Base-by-base conservation (phyloP, 2,888 invertebrate species). In the Aleiodes testaceus region DNA sequence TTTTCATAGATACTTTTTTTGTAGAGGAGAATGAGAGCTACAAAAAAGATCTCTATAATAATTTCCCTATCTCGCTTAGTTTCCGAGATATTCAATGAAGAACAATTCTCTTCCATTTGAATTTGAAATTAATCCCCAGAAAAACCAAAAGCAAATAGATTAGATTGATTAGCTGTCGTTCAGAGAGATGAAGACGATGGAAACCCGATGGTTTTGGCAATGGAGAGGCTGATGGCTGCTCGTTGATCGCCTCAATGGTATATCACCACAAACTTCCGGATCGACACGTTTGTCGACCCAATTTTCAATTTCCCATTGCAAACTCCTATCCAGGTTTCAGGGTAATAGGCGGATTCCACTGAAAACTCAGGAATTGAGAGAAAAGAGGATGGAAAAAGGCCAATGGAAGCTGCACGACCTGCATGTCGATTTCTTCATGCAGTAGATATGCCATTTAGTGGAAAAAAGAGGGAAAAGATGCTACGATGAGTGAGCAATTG, bases 251-350 rank as follows among this genome's bases (percentile, higher is more conserved):
- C 70, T 69, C 72, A 75, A 73, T 69, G 74, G 64, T 73, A 67
- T 66, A 75, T 75, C 72, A 75, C 73, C 72, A 50, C 64, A 11
- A 70, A 72, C 74, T 74, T 75, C 72, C 73, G 74, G 70, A 45
- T 61, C 71, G 71, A 73, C 75, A 75, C 73, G 73, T 75, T 75
- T 69, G 74, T 72, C 75, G 73, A 75, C 75, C 75, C 72, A 76
- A 77, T 77, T 77, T 73, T 69, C 75, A 72, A 77, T 75, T 75
- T 75, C 70, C 74, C 71, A 77, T 74, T 66, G 50, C 55, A 59
- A 69, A 36, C 50, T n/a, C n/a, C n/a, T n/a, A n/a, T n/a, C n/a
- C n/a, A n/a, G 16, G 26, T 52, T 52, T 63, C 61, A 14, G 36
- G 36, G 16, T 36, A 69, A 69, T 69, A 42, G 50, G 36, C 16